Conservation (phyloP, 2,113 vertebrate genomes). For the Gasterosteus nipponicus region DNA sequence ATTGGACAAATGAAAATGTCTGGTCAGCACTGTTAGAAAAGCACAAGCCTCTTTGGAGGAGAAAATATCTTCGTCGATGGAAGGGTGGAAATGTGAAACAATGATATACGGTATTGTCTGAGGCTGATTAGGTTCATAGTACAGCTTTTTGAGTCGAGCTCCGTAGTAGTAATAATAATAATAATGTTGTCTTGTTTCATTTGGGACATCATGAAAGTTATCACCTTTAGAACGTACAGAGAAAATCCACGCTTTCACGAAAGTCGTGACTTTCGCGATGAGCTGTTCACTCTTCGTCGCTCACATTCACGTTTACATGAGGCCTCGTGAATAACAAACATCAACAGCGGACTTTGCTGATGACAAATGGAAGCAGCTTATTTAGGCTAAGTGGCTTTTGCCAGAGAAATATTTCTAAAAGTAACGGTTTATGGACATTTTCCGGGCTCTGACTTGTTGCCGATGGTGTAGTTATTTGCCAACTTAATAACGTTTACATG, state of each 20-base stretch:
- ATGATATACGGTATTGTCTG: background rate
- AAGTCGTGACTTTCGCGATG: background rate
- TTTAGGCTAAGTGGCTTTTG: background rate
- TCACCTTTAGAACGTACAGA: too few relatives aligned
- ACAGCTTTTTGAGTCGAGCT: background rate
- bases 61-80: background rate
- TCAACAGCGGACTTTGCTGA: background rate
- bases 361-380: background rate
- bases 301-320: background rate
- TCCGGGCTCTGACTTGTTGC: background rate
- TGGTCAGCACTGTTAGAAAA: constrained; percentile 23
- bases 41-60: background rate
- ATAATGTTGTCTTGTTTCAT: background rate
- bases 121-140: background rate
- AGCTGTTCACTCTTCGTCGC: background rate
- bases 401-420: background rate
- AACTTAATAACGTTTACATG: constrained; percentile 19
- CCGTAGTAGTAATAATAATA: background rate
- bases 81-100: background rate
- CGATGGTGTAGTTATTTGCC: constrained; percentile 23
- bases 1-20: background rate
- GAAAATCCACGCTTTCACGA: too few relatives aligned
- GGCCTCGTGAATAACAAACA: background rate
- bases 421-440: background rate
- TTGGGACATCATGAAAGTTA: too few relatives aligned